Percentiles rank a stretch among this genome's conserved stretches.
These are phyloP conservation scores for Pimephales promelas DNA, from an alignment of 2,113 vertebrate genomes.

Conservation along the genomic window DNA sequence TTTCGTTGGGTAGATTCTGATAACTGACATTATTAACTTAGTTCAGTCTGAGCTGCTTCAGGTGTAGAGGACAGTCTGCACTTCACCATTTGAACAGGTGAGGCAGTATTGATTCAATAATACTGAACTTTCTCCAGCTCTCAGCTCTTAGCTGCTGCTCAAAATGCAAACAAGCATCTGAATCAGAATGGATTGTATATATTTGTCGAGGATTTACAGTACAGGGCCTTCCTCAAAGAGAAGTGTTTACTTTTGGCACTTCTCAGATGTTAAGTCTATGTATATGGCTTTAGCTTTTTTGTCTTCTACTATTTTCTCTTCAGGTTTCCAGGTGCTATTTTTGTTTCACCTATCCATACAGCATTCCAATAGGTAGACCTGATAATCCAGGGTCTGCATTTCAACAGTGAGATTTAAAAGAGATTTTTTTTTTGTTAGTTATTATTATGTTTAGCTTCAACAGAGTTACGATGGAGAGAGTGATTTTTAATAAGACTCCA, in stretches of 20 bases:
- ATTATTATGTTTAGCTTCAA: constrained; percentile 1
- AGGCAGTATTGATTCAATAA: constrained; percentile 74
- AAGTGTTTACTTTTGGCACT: background rate
- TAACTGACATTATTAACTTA: background rate
- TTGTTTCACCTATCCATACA: background rate
- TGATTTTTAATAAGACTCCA: constrained; percentile 64
- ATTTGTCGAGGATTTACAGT: constrained; percentile 5
- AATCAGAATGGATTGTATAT: background rate
- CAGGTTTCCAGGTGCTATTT: background rate
- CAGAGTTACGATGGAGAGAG: constrained; percentile 21
- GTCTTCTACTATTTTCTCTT: background rate
- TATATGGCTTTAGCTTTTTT: background rate
- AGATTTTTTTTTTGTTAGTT: no score
- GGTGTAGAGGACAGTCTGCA: constrained; percentile 7
- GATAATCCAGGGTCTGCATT: background rate
- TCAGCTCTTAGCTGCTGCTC: background rate
- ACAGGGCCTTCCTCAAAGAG: background rate
- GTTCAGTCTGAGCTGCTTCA: background rate
- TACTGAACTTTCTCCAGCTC: constrained; percentile 15
- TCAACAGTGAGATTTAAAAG: background rate
- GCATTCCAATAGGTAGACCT: background rate
- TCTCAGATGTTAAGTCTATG: background rate
- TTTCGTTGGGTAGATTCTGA: background rate
- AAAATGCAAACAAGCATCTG: constrained; percentile 13
- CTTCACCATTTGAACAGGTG: constrained; percentile 61